Base-by-base conservation (phyloP, 1,140 invertebrate species). In the Holotrichia oblita region DNA sequence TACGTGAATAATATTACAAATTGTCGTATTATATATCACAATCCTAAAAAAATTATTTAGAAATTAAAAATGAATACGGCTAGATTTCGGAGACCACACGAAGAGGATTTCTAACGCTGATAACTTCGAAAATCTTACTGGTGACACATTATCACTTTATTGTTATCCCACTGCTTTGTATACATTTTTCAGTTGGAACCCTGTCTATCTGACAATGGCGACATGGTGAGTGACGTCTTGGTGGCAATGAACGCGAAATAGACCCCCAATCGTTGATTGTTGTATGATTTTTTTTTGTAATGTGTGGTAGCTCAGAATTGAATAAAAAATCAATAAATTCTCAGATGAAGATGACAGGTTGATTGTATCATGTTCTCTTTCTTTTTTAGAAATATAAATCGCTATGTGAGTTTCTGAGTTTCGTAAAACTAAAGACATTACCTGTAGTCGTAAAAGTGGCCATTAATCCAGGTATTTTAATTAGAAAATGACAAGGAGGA, bases 91-190 rank as follows among this genome's bases (percentile, higher is more conserved):
- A 55, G 48, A 55, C 48, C 48, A 55, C 48, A 55, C 48, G 6
- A 55, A 14, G 48, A 55, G 48, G 14, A 17, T 14, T 55, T 17
- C 48, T 14, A 55, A 48, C 10, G 6, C 44, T 48, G 2, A n/a
- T 14, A 48, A 48, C 44, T 10, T 14, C 44, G 44, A 48, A 48
- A 6, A 55, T 55, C 12, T 48, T 55, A 14, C 48, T 17, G 14
- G 17, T 55, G 48, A 55, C 48, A 55, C 48, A 55, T 55, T 55
- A 55, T 55, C 48, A 55, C 48, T 55, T 55, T 55, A 55, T 55
- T 55, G 48, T 55, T 55, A 17, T 55, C 17, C 48, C 48, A 17
- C 48, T 55, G 48, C 4, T 34, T 4, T 34, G 27, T 34, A 34
- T 34, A 34, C 1, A 34, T 34, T 34, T 34, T 34, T 34, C 27